phyloP scores from a whole-genome alignment of 2,888 invertebrate genomes.

The Drosophila mayaguana region DNA sequence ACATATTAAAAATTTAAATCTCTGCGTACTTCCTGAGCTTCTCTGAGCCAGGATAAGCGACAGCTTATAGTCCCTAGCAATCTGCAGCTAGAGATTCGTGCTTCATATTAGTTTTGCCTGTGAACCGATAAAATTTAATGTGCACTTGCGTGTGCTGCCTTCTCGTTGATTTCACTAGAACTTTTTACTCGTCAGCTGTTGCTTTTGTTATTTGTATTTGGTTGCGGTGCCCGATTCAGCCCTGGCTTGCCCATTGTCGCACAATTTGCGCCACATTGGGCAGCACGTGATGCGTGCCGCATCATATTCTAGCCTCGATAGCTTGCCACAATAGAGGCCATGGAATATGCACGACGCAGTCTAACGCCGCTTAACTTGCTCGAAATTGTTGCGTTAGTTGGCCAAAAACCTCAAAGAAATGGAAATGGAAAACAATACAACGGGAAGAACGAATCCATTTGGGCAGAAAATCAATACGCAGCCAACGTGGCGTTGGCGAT shows the following conservation, averaged over 20 bases:
- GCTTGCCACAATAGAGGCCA: conserved; percentile 27
- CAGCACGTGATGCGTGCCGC: conserved; percentile 70
- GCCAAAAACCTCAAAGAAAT: conserved; percentile 19
- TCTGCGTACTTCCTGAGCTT: not conserved
- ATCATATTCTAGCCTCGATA: conserved; percentile 16
- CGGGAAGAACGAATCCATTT: conserved; percentile 23
- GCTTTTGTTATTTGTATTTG: conserved; percentile 52
- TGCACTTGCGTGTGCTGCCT: conserved; percentile 35
- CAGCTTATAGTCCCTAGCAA: not conserved
- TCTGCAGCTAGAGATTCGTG: not conserved
- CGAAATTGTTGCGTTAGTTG: conserved; percentile 24
- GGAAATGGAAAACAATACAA: not conserved
- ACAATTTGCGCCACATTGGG: conserved; percentile 70
- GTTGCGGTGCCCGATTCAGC: conserved; percentile 28
- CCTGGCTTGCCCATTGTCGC: conserved; percentile 23
- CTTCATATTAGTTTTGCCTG: conserved; percentile 44
- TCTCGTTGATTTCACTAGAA: conserved; percentile 10
- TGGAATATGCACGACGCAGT: conserved; percentile 45
- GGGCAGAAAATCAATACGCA: conserved; percentile 55
- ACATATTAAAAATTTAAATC: conserved; percentile 18
- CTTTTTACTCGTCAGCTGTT: conserved; percentile 55
- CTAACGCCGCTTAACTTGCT: conserved; percentile 51
- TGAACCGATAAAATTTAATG: conserved; percentile 62
- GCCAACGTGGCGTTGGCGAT: conserved; percentile 14
- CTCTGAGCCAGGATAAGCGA: not conserved